These are phyloP conservation scores for Drosophila eohydei DNA, from an alignment of 2,888 invertebrate genomes.

Conservation along the genomic window DNA sequence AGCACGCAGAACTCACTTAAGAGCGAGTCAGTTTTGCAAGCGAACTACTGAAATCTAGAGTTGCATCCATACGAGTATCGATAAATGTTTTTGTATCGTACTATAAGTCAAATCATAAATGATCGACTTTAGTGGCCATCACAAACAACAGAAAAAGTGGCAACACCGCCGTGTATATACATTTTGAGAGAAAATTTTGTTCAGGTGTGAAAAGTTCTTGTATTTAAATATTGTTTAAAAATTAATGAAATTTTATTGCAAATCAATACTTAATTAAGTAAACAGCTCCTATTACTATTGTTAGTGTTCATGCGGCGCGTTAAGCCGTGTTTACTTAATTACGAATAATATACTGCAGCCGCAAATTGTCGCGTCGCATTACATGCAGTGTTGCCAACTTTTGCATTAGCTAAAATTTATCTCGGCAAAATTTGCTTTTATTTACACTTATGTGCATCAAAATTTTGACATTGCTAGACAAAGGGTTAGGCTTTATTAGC, in stretches of 20 bases:
- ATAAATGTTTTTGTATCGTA: constrained; percentile 29
- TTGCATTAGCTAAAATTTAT: constrained; percentile 45
- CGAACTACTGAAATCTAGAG: constrained; percentile 38
- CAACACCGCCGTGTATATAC: constrained; percentile 67
- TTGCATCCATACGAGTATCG: constrained; percentile 30
- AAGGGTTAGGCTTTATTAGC: not conserved
- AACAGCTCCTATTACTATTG: not conserved
- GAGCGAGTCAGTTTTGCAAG: constrained; percentile 47
- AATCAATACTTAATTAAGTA: constrained; percentile 1
- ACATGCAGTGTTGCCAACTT: constrained; percentile 65
- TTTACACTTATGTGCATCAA: not conserved
- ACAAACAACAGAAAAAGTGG: constrained; percentile 44
- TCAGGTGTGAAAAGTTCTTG: constrained; percentile 61
- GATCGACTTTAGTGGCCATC: constrained; percentile 35
- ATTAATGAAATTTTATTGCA: constrained; percentile 21
- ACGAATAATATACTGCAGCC: constrained; percentile 44
- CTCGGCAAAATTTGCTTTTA: constrained; percentile 1
- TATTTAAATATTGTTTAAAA: constrained; percentile 20
- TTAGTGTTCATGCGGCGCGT: constrained; percentile 22
- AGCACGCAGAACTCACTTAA: constrained; percentile 58
- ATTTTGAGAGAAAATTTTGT: constrained; percentile 71
- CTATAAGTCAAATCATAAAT: not conserved
- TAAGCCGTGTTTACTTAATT: constrained; percentile 22
- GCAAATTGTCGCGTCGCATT: constrained; percentile 73
- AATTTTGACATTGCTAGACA: not conserved